Conservation (phyloP, 1,140 invertebrate genomes). For the Muscidifurax raptorellus region DNA sequence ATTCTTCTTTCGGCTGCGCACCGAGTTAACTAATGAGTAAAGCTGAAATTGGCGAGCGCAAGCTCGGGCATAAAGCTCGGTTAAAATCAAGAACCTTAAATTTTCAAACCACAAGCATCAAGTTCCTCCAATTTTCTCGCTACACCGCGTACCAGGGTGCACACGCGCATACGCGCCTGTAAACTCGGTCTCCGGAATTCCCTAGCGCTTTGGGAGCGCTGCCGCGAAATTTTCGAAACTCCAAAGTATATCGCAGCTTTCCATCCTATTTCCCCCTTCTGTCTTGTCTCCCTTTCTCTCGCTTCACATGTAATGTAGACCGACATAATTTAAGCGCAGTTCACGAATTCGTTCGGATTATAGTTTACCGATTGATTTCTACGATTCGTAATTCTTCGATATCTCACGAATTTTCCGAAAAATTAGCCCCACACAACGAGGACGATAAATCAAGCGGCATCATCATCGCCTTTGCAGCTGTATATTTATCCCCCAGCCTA, state of each 20-base stretch:
- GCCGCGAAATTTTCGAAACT: constrained; percentile 30
- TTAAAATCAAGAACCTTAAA: constrained; percentile 30
- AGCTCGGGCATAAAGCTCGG: neutral
- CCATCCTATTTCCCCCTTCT: neutral
- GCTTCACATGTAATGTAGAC: neutral
- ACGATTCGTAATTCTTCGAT: neutral
- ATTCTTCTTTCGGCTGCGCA: neutral
- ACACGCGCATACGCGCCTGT: neutral
- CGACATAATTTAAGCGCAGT: neutral
- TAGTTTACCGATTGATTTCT: neutral
- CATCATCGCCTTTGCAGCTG: neutral
- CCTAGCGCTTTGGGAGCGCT: neutral
- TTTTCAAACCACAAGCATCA: constrained; percentile 34
- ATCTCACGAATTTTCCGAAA: neutral
- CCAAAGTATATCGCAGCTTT: neutral
- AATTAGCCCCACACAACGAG: neutral
- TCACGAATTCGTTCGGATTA: neutral
- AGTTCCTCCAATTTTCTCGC: constrained; percentile 5
- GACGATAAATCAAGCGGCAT: neutral
- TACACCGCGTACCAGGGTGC: neutral
- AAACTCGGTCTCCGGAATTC: constrained; percentile 14
- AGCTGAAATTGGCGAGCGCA: neutral
- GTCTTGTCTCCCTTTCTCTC: neutral
- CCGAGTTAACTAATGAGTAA: constrained; percentile 8
- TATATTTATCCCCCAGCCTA: neutral